Evolutionary conservation across 2,113 vertebrate genomes (phyloP).

Genomic region (Rissa tridactyla): DNA sequence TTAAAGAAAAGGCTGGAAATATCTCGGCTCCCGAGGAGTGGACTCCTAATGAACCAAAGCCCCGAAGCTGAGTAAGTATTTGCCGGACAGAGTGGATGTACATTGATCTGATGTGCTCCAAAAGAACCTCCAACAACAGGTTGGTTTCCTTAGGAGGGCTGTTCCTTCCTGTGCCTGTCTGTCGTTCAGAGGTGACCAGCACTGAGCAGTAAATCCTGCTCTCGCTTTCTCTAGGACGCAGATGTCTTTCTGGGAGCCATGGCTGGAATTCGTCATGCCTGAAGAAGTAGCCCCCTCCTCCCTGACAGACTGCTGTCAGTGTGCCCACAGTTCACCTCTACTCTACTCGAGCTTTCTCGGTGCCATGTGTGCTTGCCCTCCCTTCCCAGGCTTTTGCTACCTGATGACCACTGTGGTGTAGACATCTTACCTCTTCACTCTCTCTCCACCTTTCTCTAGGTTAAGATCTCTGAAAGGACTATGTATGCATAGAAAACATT

Average conservation of each 20-base stretch:
- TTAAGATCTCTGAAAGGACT: not conserved
- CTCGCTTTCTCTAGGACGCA: not conserved
- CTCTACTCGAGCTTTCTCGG: not conserved
- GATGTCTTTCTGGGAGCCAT: not conserved
- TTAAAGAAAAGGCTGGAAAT: not conserved
- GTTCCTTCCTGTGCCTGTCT: not conserved
- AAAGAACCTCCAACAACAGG: not conserved
- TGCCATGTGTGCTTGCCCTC: not conserved
- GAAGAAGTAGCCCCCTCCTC: not conserved
- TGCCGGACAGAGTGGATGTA: not conserved
- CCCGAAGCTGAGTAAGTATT: not conserved
- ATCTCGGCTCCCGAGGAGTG: fast-evolving
- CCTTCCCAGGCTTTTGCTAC: not conserved
- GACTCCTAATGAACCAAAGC: not conserved
- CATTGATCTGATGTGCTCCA: not conserved
- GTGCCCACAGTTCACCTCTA: not conserved
- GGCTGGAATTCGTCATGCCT: not conserved
- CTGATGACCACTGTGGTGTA: not conserved
- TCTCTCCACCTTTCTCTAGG: not conserved
- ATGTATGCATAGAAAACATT: not conserved
- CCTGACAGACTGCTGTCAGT: not conserved
- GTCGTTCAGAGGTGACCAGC: not conserved
- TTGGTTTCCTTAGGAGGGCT: not conserved
- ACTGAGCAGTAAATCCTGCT: not conserved
- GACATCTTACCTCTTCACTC: not conserved